Conservation (phyloP, 2,113 vertebrate species). For the Ophthalmotilapia sp. region DNA sequence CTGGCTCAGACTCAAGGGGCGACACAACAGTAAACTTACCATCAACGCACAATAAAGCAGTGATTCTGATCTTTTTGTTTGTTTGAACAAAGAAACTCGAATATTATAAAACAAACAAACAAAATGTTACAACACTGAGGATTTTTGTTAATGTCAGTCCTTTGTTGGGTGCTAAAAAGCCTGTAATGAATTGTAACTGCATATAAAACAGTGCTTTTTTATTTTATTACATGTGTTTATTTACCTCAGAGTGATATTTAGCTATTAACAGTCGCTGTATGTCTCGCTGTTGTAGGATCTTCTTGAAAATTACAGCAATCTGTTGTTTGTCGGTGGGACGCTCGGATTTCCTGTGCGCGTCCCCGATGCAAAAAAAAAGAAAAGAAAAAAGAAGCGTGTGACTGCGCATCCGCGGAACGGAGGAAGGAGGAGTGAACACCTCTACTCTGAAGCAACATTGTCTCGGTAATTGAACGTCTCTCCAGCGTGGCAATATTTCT, state of each 20-base stretch:
- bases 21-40: not conserved
- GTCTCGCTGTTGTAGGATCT: not conserved
- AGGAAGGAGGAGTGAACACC: not conserved
- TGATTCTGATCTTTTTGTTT: not conserved
- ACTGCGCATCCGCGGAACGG: conserved; percentile 55
- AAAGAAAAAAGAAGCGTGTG: conserved; percentile 38
- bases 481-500: conserved; percentile 56
- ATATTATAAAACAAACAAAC: not conserved
- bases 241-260: not conserved
- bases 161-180: not conserved
- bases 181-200: not conserved
- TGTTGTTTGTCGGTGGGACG: not conserved
- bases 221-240: not conserved
- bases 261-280: not conserved
- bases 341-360: conserved; percentile 8
- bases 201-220: not conserved
- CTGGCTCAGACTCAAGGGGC: not conserved
- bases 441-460: conserved; percentile 20
- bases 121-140: not conserved
- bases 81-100: not conserved
- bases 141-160: not conserved
- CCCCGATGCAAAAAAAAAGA: not conserved
- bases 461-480: not conserved
- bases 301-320: not conserved
- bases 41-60: not conserved